A percentile compares a stretch with the other conserved stretches of the same genome.
phyloP scores from a whole-genome alignment of 1,140 invertebrate genomes.

The Cheumatopsyche charites region DNA sequence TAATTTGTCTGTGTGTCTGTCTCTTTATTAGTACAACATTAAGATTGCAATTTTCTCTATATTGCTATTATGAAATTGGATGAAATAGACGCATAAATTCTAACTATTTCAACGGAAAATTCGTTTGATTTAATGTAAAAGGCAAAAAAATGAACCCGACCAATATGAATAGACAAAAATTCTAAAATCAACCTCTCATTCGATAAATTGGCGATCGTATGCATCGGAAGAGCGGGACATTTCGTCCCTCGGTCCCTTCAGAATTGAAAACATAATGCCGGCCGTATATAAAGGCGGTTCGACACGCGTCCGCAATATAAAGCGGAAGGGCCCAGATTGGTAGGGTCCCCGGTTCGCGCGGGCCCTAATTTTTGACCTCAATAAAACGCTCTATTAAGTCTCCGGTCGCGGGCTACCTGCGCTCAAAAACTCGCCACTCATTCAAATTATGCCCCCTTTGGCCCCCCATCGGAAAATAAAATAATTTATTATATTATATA shows the following conservation, averaged over 20 bases:
- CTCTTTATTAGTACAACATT: no score
- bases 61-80: no score
- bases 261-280: conserved; percentile 9
- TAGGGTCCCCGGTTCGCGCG: neutral
- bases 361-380: conserved; percentile 27
- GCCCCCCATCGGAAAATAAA: conserved; percentile 2
- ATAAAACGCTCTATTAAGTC: conserved; percentile 23
- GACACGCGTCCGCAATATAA: conserved; percentile 18
- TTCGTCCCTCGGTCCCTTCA: neutral
- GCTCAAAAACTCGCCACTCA: conserved; percentile 14
- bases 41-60: no score
- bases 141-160: no score
- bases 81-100: no score
- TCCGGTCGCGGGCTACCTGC: conserved; percentile 20
- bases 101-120: no score
- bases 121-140: no score
- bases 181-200: no score
- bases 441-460: conserved; percentile 24
- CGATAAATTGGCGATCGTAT: no score
- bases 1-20: no score
- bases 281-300: conserved; percentile 1
- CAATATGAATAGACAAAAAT: no score
- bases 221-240: no score
- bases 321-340: neutral
- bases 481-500: conserved; percentile 8